Conservation (phyloP, 2,797 vertebrate genomes). For the Sebastes trivittatus region DNA sequence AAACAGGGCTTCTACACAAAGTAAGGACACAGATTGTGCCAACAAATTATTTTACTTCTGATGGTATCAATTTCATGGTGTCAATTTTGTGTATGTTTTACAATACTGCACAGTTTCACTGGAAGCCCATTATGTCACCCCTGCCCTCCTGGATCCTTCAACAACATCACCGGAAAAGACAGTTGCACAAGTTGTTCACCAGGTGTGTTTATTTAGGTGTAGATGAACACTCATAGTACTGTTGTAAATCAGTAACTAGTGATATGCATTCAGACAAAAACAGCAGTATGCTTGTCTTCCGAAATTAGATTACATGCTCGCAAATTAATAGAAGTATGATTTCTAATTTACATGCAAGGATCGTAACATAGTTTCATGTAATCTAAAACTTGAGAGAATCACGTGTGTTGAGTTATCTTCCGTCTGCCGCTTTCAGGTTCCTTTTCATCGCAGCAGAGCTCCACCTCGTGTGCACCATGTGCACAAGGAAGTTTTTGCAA, state of each 20-base stretch:
- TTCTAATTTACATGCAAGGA: neutral
- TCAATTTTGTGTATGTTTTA: neutral
- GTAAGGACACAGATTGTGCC: constrained; percentile 65
- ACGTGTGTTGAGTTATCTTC: neutral
- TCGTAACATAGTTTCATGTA: neutral
- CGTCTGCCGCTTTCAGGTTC: constrained; percentile 78
- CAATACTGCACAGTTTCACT: constrained; percentile 70
- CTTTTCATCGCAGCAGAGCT: constrained; percentile 81
- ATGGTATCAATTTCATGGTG: neutral
- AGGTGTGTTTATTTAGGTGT: constrained; percentile 75
- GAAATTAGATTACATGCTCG: neutral
- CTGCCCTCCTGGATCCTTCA: constrained; percentile 83
- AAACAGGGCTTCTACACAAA: constrained; percentile 83
- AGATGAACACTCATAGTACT: neutral
- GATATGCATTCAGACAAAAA: neutral
- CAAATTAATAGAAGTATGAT: neutral
- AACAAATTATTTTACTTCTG: neutral
- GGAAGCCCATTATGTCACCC: constrained; percentile 82
- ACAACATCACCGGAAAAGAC: constrained; percentile 77
- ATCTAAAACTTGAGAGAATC: neutral
- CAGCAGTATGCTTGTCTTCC: neutral
- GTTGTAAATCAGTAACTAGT: neutral
- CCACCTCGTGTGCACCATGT: constrained; percentile 84
- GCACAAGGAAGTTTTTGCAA: constrained; percentile 86
- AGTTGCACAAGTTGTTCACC: constrained; percentile 81